phyloP scores from a whole-genome alignment of 2,113 vertebrate genomes.

The Eulemur rufifrons region DNA sequence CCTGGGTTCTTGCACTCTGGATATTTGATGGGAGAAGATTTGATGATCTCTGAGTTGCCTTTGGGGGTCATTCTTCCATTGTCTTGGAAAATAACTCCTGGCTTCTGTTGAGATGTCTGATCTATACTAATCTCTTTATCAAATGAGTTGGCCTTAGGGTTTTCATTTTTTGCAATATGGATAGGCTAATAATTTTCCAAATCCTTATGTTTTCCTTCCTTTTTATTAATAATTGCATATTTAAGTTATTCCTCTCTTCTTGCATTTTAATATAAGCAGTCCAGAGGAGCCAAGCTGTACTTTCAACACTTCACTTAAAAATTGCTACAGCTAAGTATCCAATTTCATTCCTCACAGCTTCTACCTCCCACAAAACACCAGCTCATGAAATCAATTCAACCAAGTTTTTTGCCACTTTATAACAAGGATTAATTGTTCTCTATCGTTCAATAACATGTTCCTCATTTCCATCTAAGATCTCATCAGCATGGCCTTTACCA shows the following conservation, averaged over 20 bases:
- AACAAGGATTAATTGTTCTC: background rate
- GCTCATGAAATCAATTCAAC: background rate
- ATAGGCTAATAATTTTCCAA: background rate
- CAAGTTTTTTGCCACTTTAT: background rate
- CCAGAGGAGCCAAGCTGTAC: background rate
- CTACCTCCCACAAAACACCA: background rate
- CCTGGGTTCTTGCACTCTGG: background rate
- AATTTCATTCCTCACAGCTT: background rate
- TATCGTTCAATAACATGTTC: background rate
- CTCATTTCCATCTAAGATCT: background rate
- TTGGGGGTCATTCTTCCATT: background rate
- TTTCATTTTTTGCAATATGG: background rate
- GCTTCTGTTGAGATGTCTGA: background rate
- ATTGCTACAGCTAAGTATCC: background rate
- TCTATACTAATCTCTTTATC: background rate
- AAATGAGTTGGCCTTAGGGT: background rate
- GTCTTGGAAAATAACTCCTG: background rate
- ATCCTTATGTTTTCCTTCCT: background rate
- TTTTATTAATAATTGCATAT: background rate
- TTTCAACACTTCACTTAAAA: background rate
- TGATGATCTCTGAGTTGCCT: background rate
- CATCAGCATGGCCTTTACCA: background rate
- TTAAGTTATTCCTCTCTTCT: background rate
- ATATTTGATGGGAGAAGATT: background rate
- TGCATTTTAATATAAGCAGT: background rate